phyloP scores from a whole-genome alignment of 1,140 invertebrate species.

The Archivesica marissinica region DNA sequence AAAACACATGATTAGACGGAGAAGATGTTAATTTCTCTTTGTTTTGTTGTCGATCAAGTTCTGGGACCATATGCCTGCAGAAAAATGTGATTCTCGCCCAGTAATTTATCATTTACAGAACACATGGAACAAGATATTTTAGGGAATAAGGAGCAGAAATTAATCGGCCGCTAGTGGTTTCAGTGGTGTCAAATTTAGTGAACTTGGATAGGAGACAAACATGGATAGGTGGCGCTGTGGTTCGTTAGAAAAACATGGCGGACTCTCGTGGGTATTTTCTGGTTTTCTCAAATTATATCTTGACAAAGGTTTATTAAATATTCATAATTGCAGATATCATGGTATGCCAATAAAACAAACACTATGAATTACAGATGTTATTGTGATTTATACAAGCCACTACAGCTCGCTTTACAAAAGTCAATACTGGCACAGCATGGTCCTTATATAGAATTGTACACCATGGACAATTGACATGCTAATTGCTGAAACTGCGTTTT shows the following conservation, averaged over 20 bases:
- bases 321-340: constrained; percentile 60
- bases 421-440: not conserved
- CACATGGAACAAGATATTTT: constrained; percentile 52
- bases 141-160: constrained; percentile 51
- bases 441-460: too few relatives aligned
- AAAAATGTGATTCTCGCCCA: constrained; percentile 1
- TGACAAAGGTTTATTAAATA: constrained; percentile 63
- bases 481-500: too few relatives aligned
- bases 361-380: constrained; percentile 7
- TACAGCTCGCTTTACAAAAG: not conserved
- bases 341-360: constrained; percentile 43
- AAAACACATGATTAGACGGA: constrained; percentile 43
- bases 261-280: constrained; percentile 54
- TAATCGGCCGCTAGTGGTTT: constrained; percentile 61
- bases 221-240: constrained; percentile 48
- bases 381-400: constrained; percentile 49
- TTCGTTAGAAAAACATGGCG: constrained; percentile 55
- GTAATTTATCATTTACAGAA: constrained; percentile 53
- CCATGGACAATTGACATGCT: too few relatives aligned
- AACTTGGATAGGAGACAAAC: constrained; percentile 46
- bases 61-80: constrained; percentile 53
- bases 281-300: constrained; percentile 63
- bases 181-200: constrained; percentile 53
- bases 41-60: constrained; percentile 51
- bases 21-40: constrained; percentile 52